These are phyloP conservation scores for Todiramphus chloris DNA, from an alignment of 2,113 vertebrate genomes.

Conservation along the genomic window DNA sequence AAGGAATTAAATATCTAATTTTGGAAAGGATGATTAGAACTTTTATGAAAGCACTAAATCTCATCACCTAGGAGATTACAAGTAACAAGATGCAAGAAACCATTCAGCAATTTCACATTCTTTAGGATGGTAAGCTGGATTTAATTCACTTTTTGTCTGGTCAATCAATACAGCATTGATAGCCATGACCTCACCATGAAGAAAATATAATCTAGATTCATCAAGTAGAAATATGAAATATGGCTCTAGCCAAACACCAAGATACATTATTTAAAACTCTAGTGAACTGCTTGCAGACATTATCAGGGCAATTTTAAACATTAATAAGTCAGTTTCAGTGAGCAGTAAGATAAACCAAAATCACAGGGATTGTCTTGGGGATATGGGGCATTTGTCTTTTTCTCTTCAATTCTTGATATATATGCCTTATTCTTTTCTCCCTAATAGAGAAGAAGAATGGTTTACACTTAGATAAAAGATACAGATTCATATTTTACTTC, in stretches of 20 bases:
- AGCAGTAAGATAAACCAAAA: constrained; percentile 24
- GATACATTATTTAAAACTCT: constrained; percentile 50
- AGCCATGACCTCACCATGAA: background rate
- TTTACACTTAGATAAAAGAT: background rate
- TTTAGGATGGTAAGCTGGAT: background rate
- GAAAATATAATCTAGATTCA: background rate
- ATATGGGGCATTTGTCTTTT: background rate
- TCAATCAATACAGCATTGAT: background rate
- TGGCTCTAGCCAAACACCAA: background rate
- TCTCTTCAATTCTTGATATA: background rate
- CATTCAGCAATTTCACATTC: background rate
- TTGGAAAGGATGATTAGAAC: background rate
- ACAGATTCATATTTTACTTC: background rate
- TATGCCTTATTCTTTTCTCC: background rate
- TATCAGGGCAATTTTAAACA: constrained; percentile 12
- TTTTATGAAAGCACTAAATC: background rate
- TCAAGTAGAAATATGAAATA: background rate
- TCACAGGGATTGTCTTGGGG: background rate
- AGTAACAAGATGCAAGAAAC: background rate
- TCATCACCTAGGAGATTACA: background rate
- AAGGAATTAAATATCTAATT: background rate
- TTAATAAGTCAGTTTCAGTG: constrained; percentile 39
- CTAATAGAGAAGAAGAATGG: background rate
- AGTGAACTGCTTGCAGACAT: constrained; percentile 6
- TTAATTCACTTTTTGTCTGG: background rate